phyloP scores from a whole-genome alignment of 2,113 vertebrate genomes.

The Ameiurus melas region DNA sequence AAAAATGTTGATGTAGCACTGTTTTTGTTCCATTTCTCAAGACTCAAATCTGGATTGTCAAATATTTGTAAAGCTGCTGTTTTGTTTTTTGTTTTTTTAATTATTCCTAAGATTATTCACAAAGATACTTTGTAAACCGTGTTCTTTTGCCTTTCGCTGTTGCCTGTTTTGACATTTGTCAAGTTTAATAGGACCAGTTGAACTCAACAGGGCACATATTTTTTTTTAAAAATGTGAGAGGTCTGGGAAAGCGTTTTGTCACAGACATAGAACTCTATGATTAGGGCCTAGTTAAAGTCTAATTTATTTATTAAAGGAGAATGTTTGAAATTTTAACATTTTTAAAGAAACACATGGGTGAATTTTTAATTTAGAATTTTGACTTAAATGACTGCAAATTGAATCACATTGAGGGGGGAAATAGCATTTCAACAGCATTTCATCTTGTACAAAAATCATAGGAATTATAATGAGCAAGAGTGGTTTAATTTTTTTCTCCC shows the following conservation, averaged over 20 bases:
- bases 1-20: neutral
- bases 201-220: neutral
- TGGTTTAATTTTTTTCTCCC: neutral
- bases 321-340: neutral
- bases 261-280: neutral
- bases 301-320: neutral
- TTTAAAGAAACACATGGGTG: neutral
- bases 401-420: neutral
- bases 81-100: neutral
- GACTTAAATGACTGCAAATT: neutral
- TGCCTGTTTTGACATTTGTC: neutral
- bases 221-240: neutral
- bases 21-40: neutral
- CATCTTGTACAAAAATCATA: neutral
- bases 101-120: neutral
- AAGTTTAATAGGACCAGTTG: neutral
- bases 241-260: neutral
- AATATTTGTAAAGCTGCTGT: conserved; percentile 9
- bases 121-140: neutral
- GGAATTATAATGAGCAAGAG: conserved; percentile 8
- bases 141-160: neutral
- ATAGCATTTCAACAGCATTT: neutral
- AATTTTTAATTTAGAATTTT: neutral
- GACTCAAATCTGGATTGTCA: neutral
- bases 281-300: neutral